These are phyloP conservation scores for Caenorhabditis remanei DNA, from an alignment of 1,140 invertebrate genomes.

Conservation along the genomic window DNA sequence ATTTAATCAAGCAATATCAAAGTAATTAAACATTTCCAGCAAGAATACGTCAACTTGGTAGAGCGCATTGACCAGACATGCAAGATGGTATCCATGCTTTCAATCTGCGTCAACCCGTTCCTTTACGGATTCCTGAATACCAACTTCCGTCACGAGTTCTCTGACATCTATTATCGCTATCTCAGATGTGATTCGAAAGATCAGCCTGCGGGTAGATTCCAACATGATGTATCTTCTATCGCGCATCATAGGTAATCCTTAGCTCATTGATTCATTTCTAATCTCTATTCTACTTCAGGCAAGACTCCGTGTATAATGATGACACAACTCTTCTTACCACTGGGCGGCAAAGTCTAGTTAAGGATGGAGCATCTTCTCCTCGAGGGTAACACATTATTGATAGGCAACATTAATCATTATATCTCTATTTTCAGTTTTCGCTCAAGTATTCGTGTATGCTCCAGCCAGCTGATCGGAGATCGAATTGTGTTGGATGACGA, in stretches of 20 bases:
- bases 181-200: constrained; percentile 60
- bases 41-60: constrained; percentile 71
- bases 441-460: neutral
- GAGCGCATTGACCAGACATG: constrained; percentile 76
- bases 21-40: constrained; percentile 59
- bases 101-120: constrained; percentile 78
- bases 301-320: constrained; percentile 46
- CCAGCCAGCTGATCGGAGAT: neutral
- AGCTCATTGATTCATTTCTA: neutral
- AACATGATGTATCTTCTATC: constrained; percentile 40
- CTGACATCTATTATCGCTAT: constrained; percentile 73
- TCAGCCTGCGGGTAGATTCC: neutral
- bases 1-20: no score
- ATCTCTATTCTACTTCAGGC: neutral
- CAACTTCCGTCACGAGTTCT: constrained; percentile 76
- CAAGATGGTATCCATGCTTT: constrained; percentile 77
- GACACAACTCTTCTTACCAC: constrained; percentile 25
- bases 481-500: constrained; percentile 45
- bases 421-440: neutral
- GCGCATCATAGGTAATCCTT: constrained; percentile 45
- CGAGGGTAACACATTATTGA: neutral
- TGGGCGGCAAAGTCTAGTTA: neutral
- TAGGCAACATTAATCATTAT: neutral
- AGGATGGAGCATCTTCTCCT: neutral
- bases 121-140: constrained; percentile 78